Conservation (phyloP, 2,797 vertebrate genomes). For the Neosalanx taihuensis region DNA sequence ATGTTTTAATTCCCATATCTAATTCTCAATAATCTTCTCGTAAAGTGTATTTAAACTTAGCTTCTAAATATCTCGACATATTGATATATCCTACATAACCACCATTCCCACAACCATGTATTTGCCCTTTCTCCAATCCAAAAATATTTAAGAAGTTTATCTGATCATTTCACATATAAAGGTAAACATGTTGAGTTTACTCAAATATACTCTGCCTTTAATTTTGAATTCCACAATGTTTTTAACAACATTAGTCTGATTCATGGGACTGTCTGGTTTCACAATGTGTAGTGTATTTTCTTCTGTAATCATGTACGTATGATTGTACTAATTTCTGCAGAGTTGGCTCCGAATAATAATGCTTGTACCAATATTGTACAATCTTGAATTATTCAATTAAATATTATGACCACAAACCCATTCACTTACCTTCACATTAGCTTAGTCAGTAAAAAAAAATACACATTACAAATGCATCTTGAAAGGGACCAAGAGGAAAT, state of each 20-base stretch:
- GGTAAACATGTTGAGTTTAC: neutral
- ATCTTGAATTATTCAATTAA: constrained; percentile 45
- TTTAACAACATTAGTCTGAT: constrained; percentile 26
- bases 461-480: constrained; percentile 21
- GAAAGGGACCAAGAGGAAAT: neutral
- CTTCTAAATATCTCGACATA: neutral
- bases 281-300: constrained; percentile 15
- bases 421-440: too few relatives aligned
- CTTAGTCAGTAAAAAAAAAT: constrained; percentile 38
- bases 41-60: neutral
- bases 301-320: constrained; percentile 37
- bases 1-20: too few relatives aligned
- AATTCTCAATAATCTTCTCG: too few relatives aligned
- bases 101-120: too few relatives aligned
- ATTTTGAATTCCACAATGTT: constrained; percentile 50
- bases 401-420: too few relatives aligned
- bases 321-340: constrained; percentile 57
- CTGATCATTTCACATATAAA: neutral
- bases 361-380: constrained; percentile 57
- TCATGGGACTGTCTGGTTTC: constrained; percentile 35
- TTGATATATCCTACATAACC: too few relatives aligned
- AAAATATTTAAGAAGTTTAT: neutral
- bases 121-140: neutral
- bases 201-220: neutral
- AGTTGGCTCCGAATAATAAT: constrained; percentile 52